Evolutionary conservation across 2,797 vertebrate genomes (phyloP).

Genomic region (Poecile montanus): DNA sequence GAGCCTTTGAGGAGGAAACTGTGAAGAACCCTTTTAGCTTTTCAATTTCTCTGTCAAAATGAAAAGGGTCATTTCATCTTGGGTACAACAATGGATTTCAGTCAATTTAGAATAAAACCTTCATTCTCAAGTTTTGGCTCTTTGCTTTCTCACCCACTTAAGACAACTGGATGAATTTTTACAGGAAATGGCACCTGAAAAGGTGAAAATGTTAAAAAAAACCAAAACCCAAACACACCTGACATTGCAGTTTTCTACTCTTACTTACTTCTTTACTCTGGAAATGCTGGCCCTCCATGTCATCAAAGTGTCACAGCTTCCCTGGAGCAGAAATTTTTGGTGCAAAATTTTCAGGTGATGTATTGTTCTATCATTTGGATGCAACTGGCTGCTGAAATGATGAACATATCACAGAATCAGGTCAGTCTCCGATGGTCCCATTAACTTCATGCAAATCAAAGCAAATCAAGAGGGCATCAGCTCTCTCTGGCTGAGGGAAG

Average conservation of each 20-base stretch:
- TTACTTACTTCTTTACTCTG: background rate
- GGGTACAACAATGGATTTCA: background rate
- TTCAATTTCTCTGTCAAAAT: background rate
- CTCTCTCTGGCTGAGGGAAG: background rate
- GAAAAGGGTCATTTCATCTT: background rate
- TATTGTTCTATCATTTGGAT: background rate
- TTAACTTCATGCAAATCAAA: background rate
- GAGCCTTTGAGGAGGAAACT: background rate
- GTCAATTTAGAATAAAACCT: background rate
- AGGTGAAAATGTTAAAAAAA: background rate
- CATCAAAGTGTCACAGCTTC: background rate
- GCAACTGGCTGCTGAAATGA: background rate
- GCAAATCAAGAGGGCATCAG: background rate
- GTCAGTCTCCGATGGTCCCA: background rate
- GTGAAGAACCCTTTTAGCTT: background rate
- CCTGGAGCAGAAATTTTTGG: background rate
- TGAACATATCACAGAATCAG: rapidly evolving
- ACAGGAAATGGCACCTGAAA: background rate
- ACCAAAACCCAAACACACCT: too few relatives aligned
- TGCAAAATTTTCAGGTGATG: background rate
- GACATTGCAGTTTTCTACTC: background rate
- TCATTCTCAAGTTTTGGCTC: background rate
- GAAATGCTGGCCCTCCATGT: background rate
- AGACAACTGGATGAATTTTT: background rate
- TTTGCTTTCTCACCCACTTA: background rate